Evolutionary conservation across 2,113 vertebrate genomes (phyloP), one percentile per base, ranked within the genome.

Genomic region (Steatornis caripensis): DNA sequence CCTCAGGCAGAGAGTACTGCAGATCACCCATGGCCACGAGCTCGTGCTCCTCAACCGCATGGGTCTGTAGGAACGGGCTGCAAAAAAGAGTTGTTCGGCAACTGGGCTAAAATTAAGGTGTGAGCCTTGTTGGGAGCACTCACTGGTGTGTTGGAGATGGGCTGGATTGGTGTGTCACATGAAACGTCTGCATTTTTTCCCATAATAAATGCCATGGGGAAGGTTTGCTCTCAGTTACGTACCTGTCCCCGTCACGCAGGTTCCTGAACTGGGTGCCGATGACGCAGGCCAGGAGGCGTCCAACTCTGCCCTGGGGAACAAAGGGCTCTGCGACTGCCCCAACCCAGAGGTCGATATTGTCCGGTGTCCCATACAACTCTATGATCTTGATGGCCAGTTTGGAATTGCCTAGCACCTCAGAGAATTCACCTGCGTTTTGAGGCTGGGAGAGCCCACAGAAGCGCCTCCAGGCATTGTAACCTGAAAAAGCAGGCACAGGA

Each of bases 311-410:
- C 10, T 91, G 97, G 0, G 98, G 97, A 68, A 99, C 68, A n/a
- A 99, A 82, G 1, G 99, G 98, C 92, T 99, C 99, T 21, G 99
- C 98, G 3, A 99, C 97, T 68, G 98, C 98, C 30, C 99, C 99
- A 15, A 99, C 95, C 99, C 99, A 99, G 92, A 99, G 96, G 68
- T 99, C 99, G 11, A 99, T 99, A 82, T 99, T 99, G 69, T 98
- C 71, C 0, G 97, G 98, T 1, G 98, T 99, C 48, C 98, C 98
- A 3, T 99, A 99, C 51, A 99, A 89, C 5, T 89, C 46, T 51
- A 99, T 96, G 22, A 99, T 98, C 95, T 98, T 99, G 70, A 97
- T 91, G 43, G 99, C 99, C 95, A 99, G 87, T 39, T 87, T 64
- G 32, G 5, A 57, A 79, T 98, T 99, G 26, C 75, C 97, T 36